Conservation (phyloP, 2,113 vertebrate genomes). For the Microtus oregoni region DNA sequence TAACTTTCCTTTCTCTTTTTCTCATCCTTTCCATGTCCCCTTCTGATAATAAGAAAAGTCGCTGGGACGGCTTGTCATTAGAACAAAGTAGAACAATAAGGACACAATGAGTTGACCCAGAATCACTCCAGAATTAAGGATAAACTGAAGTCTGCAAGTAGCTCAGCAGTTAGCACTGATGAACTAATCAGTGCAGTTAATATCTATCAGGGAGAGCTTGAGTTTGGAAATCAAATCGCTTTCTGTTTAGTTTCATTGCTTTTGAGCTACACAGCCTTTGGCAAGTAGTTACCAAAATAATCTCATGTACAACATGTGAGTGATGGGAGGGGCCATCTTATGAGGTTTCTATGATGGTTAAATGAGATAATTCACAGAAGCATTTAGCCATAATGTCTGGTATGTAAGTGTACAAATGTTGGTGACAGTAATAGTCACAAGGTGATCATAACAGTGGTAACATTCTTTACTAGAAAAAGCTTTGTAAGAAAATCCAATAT, state of each 20-base stretch:
- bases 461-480: neutral
- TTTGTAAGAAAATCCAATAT: neutral
- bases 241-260: neutral
- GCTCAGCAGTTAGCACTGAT: neutral
- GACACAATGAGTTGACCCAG: rapidly evolving
- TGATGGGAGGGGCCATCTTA: neutral
- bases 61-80: neutral
- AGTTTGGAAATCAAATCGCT: neutral
- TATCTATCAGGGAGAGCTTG: neutral
- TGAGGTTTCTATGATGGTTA: neutral
- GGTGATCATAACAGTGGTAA: neutral
- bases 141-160: neutral
- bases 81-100: neutral
- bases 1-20: neutral
- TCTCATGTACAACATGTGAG: neutral
- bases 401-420: neutral
- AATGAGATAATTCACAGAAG: neutral
- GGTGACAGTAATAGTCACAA: neutral
- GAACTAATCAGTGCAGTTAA: neutral
- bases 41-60: neutral
- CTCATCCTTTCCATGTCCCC: neutral
- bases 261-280: neutral
- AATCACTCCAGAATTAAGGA: neutral
- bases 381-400: neutral
- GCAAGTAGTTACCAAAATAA: neutral